A percentile compares a stretch with the other conserved stretches of the same genome.
phyloP scores from a whole-genome alignment of 2,113 vertebrate species.

The Forbesichthys agassizii region DNA sequence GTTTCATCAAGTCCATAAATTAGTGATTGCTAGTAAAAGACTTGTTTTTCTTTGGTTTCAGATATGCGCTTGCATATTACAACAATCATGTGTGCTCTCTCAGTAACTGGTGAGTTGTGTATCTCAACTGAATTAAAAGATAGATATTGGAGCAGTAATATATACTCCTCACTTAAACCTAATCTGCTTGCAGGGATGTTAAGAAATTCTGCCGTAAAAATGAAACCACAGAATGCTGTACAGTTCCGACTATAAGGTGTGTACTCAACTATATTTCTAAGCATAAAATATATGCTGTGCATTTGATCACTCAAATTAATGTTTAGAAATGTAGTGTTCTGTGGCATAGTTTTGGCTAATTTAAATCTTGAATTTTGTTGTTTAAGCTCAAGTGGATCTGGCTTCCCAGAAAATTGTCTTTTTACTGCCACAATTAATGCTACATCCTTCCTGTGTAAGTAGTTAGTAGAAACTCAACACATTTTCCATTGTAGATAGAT shows the following conservation, averaged over 20 bases:
- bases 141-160: neutral
- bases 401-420: conserved; percentile 72
- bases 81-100: conserved; percentile 76
- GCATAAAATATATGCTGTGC: neutral
- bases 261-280: neutral
- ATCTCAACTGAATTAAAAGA: neutral
- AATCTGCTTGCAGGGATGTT: conserved; percentile 57
- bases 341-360: neutral
- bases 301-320: neutral
- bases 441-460: conserved; percentile 77
- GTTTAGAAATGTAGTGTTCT: neutral
- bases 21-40: neutral
- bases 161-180: neutral
- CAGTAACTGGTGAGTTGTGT: conserved; percentile 71
- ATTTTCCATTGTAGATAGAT: neutral
- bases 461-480: conserved; percentile 16
- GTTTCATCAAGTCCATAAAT: too few species aligned
- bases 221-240: conserved; percentile 62
- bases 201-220: conserved; percentile 62
- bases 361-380: neutral
- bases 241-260: conserved; percentile 77
- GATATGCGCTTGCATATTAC: conserved; percentile 73
- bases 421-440: conserved; percentile 75
- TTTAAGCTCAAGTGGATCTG: conserved; percentile 71
- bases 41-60: conserved; percentile 36